Percentiles rank a stretch among this genome's conserved stretches.
These are phyloP conservation scores for Himalopsyche kuldschensis DNA, from an alignment of 2,888 invertebrate genomes.

Conservation along the genomic window DNA sequence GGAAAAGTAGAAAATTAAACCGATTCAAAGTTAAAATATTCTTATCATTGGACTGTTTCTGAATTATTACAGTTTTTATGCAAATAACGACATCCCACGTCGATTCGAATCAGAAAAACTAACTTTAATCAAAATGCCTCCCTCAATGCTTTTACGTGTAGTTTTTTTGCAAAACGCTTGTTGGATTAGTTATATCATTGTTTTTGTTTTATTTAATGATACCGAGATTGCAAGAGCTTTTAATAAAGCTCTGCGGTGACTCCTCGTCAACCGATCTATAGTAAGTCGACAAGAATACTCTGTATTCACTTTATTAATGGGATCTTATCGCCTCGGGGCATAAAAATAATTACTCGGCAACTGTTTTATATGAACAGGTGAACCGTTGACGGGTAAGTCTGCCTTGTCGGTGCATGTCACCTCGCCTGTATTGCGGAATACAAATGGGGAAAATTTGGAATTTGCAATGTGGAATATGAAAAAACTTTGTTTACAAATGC, in stretches of 20 bases:
- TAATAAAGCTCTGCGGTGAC: background rate
- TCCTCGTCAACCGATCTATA: background rate
- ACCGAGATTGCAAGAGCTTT: background rate
- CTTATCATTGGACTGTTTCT: no score
- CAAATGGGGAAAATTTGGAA: background rate
- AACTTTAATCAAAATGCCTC: no score
- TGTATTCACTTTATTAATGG: constrained; percentile 38
- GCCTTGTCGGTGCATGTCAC: background rate
- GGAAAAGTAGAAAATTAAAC: no score
- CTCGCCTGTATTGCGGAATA: background rate
- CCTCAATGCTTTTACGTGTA: no score
- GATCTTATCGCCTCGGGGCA: constrained; percentile 38
- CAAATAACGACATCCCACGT: no score
- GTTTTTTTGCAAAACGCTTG: background rate
- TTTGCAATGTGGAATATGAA: no score
- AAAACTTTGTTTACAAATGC: no score
- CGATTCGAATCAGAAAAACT: no score
- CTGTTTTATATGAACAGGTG: constrained; percentile 1
- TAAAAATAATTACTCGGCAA: constrained; percentile 39
- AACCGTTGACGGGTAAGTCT: background rate
- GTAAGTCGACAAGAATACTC: constrained; percentile 4
- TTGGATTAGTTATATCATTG: background rate
- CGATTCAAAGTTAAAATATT: no score
- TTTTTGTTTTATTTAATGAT: background rate
- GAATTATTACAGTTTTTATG: no score